phyloP scores from a whole-genome alignment of 2,888 invertebrate species.

The Steinernema hermaphroditum region DNA sequence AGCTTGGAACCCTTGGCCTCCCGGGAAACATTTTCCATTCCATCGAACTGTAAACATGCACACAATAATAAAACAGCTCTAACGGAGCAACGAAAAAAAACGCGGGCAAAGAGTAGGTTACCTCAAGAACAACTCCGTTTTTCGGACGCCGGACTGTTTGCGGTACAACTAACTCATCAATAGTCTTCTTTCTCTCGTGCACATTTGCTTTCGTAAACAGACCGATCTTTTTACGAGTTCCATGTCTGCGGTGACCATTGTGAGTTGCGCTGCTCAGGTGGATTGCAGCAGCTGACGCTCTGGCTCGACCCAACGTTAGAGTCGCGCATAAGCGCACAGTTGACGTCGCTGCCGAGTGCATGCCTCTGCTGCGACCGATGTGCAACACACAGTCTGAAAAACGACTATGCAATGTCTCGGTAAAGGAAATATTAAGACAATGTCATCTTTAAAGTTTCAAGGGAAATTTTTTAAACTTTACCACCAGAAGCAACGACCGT shows the following conservation, averaged over 20 bases:
- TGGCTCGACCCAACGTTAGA: neutral
- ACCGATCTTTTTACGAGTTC: no score
- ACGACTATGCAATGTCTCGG: no score
- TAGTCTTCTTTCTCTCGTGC: neutral
- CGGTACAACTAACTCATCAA: neutral
- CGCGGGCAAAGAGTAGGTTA: no score
- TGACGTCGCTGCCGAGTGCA: neutral
- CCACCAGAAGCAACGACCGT: no score
- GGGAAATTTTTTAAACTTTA: no score
- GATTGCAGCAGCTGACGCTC: neutral
- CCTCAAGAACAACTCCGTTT: neutral
- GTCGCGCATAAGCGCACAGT: neutral
- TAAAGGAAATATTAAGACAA: no score
- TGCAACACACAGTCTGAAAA: neutral
- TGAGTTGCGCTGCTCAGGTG: neutral
- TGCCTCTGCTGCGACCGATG: neutral
- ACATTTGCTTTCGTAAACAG: no score
- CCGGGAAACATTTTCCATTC: slow-evolving; percentile 32
- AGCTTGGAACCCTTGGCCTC: slow-evolving; percentile 42
- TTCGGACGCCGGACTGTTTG: neutral
- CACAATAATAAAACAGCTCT: neutral
- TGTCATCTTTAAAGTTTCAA: no score
- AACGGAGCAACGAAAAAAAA: neutral
- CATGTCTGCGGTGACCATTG: no score
- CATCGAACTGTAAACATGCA: slow-evolving; percentile 33